Evolutionary conservation across 2,888 invertebrate species (phyloP), one percentile per base, ranked within the genome.

Genomic region (Teleogryllus oceanicus): DNA sequence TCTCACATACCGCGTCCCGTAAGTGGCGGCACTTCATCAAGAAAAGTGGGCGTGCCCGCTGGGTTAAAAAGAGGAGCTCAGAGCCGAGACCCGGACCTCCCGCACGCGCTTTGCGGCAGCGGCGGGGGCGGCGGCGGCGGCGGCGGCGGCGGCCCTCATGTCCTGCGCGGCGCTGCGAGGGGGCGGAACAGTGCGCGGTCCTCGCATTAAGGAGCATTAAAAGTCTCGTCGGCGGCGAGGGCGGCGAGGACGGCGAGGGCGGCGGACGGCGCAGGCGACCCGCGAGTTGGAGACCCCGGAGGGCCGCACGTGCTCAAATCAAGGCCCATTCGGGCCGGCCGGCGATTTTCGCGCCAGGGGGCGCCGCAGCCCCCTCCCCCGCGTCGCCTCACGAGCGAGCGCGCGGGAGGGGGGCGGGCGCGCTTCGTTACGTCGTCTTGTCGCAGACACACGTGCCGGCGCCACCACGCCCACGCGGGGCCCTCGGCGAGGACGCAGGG

Each of bases 351-450:
- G 62, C 62, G 16, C 62, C 62, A 62, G 62, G 62, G 62, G 62
- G 62, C 62, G 62, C n/a, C 13, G 62, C 16, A 5, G 12, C 2
- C 62, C 16, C 62, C 21, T 1, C 21, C 24, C 24, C 24, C 1
- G 3, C 24, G 24, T 24, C 24, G 24, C 24, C 24, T 24, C 24
- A 2, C 24, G 24, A 3, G 2, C 24, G 24, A 24, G 24, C 24
- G 24, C 3, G 62, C 3, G 62, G 4, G 18, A 62, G 62, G 24
- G 24, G 24, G 24, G 3, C 24, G 18, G 62, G 62, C 13, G 18
- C 62, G 62, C 62, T 62, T 62, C 62, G 62, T 62, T 62, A 62
- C 62, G 62, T 62, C 62, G 62, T 62, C 62, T 62, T 62, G 62
- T 62, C 62, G 62, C 12, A 62, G 62, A 62, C 62, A 18, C 62